Evolutionary conservation across 2,888 invertebrate species (phyloP), one percentile per base, ranked within the genome.

Genomic region (Cheilosia pagana): DNA sequence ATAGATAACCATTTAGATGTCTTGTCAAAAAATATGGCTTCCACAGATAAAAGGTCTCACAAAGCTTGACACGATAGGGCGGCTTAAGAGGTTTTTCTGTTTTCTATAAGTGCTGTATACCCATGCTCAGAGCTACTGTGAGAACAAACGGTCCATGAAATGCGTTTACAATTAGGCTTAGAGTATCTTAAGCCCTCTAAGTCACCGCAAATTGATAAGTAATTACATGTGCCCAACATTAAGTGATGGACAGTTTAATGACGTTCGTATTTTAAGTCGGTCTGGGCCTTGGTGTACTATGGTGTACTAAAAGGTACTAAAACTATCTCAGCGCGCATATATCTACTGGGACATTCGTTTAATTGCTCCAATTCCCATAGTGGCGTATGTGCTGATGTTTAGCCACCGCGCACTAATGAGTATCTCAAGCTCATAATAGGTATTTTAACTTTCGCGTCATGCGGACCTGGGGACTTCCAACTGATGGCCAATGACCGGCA

Each of bases 341-440:
- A 39, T 57, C 45, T 28, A 25, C 35, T 48, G 23, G 39, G 31
- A 57, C 21, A 21, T 45, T 71, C 57, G 48, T 74, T 85, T 85
- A 85, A 85, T 85, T 85, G 85, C 79, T 85, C 85, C 50, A 85
- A 85, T 85, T 85, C 85, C 85, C 85, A 85, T 85, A 79, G 70
- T 60, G 71, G 16, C 7, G 14, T 53, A 35, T 67, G 52, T 65
- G 60, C 19, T 57, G 19, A 19, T 41, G 59, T 14, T 43, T 35
- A 45, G 45, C 55, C 23, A 45, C 7, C 39, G 16, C 55, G 2
- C 45, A 62, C 77, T 82, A 48, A 77, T 77, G 76, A 77, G 76
- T n/a, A 55, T 57, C 55, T 65, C 35, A 67, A 59, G 59, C 57
- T 48, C 35, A 75, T 35, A 12, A 35, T 35, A 35, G 35, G 35